Evolutionary conservation across 35 echinoderm and acorn worm species (phyloP), one percentile per base, ranked within the genome.

Genomic region (Apostichopus japonicus): DNA sequence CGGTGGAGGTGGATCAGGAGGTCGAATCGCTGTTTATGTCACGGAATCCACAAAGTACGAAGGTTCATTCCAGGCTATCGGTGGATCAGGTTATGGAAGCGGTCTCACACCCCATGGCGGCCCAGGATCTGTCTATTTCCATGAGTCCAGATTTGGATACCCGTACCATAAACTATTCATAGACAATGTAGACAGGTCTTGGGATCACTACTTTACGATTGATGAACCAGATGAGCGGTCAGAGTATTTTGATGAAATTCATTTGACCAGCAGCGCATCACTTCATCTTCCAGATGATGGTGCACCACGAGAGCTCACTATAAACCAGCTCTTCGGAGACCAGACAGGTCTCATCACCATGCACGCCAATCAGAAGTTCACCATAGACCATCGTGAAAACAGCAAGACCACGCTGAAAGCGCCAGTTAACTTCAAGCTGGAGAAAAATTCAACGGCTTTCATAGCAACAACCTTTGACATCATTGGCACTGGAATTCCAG

Each of bases 381-480:
- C 61, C 23, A 91, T 95, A 25, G 96, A 98, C 59, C 94, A 95
- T 24, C 63, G 90, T 17, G 96, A 95, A 17, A 84, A 90, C 24
- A 91, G 79, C 17, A 93, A 84, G 87, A 95, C 92, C 5, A 93
- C 92, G 52, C 56, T 98, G 57, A 98, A 98, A 75, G 84, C 94
- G 5, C 87, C 92, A 6, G 96, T 98, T 16, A 98, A 98, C 72
- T 80, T 95, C 1, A 87, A 93, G 44, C 93, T 98, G 33, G 96
- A 98, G 11, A 92, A 90, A 77, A 94, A 92, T 72, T 92, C 94
- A 16, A 93, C 91, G 0, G 94, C 96, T 73, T 81, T 90, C 24
- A 56, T 98, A 53, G 96, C 96, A 81, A 93, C 92, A n/a, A 95
- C 96, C 13, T 94, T 98, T 77, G 96, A 98, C 77, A 93, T 98